These are phyloP conservation scores for Pseudopleuronectes americanus DNA, from an alignment of 2,797 vertebrate genomes.

Conservation along the genomic window DNA sequence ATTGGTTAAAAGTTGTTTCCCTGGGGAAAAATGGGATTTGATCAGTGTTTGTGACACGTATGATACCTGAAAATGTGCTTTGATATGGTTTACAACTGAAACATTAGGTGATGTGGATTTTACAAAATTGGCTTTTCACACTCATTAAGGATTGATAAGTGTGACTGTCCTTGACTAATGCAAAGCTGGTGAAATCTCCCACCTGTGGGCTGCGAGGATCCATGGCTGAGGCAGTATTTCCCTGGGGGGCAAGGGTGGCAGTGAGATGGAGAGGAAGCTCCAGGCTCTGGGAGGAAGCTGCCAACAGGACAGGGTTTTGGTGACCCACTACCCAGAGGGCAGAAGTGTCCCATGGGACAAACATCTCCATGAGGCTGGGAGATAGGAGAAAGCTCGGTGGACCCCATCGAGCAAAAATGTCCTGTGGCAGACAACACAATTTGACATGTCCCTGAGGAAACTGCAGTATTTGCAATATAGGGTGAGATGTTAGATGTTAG, in stretches of 20 bases:
- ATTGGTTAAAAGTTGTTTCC: neutral
- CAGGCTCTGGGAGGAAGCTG: conserved; percentile 81
- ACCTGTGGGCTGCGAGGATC: conserved; percentile 81
- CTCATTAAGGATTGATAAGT: neutral
- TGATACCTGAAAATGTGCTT: neutral
- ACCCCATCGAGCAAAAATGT: conserved; percentile 80
- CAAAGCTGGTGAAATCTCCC: conserved; percentile 24
- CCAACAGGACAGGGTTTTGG: conserved; percentile 89
- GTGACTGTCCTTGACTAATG: conserved; percentile 2
- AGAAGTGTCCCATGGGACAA: conserved; percentile 91
- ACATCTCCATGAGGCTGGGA: conserved; percentile 85
- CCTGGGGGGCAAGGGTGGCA: conserved; percentile 89
- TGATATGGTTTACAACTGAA: neutral
- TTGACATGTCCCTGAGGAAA: conserved; percentile 35
- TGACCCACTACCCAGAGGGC: conserved; percentile 83
- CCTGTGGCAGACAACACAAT: conserved; percentile 68
- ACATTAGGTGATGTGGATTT: conserved; percentile 3
- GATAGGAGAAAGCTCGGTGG: conserved; percentile 77
- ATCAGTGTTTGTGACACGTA: neutral
- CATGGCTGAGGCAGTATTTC: conserved; percentile 82
- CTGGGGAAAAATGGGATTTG: neutral
- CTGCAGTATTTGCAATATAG: conserved; percentile 13
- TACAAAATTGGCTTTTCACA: neutral
- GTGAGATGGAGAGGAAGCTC: conserved; percentile 79
- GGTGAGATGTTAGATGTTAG: neutral